phyloP scores from a whole-genome alignment of 2,888 invertebrate species.

The Spilarctia lutea region DNA sequence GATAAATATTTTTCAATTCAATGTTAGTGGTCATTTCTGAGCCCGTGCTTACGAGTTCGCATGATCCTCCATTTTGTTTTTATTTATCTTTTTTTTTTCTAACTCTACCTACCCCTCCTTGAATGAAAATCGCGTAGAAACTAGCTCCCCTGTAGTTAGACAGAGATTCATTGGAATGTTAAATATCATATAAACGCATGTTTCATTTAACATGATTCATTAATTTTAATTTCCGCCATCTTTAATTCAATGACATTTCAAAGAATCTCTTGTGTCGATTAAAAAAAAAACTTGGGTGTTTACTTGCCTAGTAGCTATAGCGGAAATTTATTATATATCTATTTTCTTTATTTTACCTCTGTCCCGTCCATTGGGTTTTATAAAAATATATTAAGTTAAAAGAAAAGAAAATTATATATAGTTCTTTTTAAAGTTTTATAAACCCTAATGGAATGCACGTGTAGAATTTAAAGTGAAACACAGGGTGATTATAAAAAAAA shows the following conservation, averaged over 20 bases:
- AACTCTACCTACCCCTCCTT: constrained; percentile 62
- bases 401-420: not conserved
- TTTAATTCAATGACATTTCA: constrained; percentile 65
- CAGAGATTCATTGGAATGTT: constrained; percentile 82
- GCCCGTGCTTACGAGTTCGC: constrained; percentile 76
- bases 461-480: constrained; percentile 74
- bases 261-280: constrained; percentile 72
- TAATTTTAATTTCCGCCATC: constrained; percentile 28
- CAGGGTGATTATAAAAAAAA: constrained; percentile 65
- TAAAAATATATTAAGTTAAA: constrained; percentile 52
- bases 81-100: constrained; percentile 38
- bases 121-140: constrained; percentile 78
- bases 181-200: constrained; percentile 38
- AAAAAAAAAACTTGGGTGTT: constrained; percentile 70
- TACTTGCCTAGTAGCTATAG: constrained; percentile 87
- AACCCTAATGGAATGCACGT: constrained; percentile 80
- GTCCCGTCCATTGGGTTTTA: constrained; percentile 77
- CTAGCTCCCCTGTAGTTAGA: constrained; percentile 79
- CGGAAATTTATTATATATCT: constrained; percentile 74
- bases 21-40: constrained; percentile 74
- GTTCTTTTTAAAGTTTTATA: constrained; percentile 58
- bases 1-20: constrained; percentile 57
- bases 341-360: constrained; percentile 72
- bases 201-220: constrained; percentile 23
- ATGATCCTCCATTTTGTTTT: constrained; percentile 62